Evolutionary conservation across 2,888 invertebrate species (phyloP), one percentile per base, ranked within the genome.

Genomic region (Megalurothrips usitatus): DNA sequence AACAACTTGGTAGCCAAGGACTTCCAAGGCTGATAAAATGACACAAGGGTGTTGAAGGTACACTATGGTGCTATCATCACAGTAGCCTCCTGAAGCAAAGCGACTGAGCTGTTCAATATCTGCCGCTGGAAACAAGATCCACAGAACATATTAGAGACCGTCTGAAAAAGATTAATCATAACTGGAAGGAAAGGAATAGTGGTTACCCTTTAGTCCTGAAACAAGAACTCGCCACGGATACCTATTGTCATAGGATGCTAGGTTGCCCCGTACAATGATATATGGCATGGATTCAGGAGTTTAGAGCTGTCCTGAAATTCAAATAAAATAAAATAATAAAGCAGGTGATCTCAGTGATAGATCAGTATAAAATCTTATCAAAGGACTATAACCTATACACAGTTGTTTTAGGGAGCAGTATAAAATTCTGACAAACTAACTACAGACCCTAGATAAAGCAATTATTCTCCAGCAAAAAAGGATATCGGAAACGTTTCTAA

Each of bases 1-100:
- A 80, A 96, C 94, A 81, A 96, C 95, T 88, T 94, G 94, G 88
- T 95, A 96, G 80, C 95, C 95, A 84, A 96, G 90, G 82, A 95
- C 94, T 90, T 96, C 96, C 84, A 96, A 89, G 82, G 95, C 96
- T 84, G 94, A 94, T 84, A 96, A 89, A 86, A 96, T 94, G 83
- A 94, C 94, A 88, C 94, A 95, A 85, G 95, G 95, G 90, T 95
- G 95, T 88, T 94, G 94, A 86, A 94, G 90, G 88, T 94, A 95
- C 84, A 94, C 94, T 87, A 95, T 94, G 81, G 95, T 95, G 81
- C 93, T 94, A 85, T 94, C 93, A 89, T 95, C 95, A 87, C 92
- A 92, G 87, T 94, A 94, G 84, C 94, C 94, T 84, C 94, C 94
- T 85, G 93, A 94, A 83, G 94, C 92, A 88, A 95, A 95, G 85